Percentiles rank a stretch among this genome's conserved stretches.
Evolutionary conservation across 2,797 vertebrate genomes (phyloP).

Genomic region (Tragopan temminckii): DNA sequence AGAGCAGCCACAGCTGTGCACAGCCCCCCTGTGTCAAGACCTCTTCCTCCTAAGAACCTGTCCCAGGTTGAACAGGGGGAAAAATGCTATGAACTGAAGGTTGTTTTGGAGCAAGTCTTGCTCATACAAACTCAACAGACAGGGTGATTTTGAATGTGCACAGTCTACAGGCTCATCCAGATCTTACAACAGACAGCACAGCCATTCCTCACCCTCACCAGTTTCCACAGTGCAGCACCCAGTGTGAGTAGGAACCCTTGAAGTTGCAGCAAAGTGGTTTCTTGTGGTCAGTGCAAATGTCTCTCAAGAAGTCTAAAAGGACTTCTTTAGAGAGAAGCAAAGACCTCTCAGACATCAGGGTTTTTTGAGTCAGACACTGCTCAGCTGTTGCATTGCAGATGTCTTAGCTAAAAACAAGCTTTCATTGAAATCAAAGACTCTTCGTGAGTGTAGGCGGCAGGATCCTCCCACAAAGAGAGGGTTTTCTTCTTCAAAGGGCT

Average conservation of each 20-base stretch:
- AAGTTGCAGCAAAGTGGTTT: neutral
- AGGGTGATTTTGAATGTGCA: rapidly evolving
- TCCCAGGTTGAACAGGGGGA: neutral
- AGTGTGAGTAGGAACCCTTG: neutral
- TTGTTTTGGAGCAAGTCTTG: neutral
- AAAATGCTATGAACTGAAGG: neutral
- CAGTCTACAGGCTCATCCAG: neutral
- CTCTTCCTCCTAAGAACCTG: neutral
- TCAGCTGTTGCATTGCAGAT: conserved; percentile 60
- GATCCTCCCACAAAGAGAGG: conserved; percentile 37
- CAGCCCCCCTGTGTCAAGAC: neutral
- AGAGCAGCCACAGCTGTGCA: neutral
- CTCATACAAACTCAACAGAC: neutral
- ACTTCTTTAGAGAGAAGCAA: conserved; percentile 30
- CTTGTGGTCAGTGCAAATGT: neutral
- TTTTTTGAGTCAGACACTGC: conserved; percentile 7
- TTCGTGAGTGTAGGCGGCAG: neutral
- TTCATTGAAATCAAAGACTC: conserved; percentile 28
- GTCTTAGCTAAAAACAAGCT: conserved; percentile 27
- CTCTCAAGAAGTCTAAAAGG: neutral
- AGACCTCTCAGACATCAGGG: neutral
- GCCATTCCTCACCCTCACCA: neutral
- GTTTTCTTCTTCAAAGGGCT: conserved; percentile 45
- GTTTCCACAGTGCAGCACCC: neutral
- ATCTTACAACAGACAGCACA: rapidly evolving